Evolutionary conservation across 2,113 vertebrate species (phyloP).

Genomic region (Pyrgilauda ruficollis): DNA sequence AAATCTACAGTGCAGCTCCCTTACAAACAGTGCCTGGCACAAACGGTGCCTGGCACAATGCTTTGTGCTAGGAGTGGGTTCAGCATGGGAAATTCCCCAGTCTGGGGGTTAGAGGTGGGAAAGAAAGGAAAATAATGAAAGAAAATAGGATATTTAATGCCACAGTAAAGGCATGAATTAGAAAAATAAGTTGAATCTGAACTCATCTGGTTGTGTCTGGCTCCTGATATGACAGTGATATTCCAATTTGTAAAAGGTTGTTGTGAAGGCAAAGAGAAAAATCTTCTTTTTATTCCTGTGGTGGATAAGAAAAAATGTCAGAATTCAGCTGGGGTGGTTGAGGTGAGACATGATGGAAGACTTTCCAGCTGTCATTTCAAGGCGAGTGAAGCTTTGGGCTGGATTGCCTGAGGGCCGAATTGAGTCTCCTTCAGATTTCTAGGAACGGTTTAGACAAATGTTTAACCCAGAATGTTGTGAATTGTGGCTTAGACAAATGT

Average conservation of each 20-base stretch:
- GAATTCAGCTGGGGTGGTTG: background rate
- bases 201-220: background rate
- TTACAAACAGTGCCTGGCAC: background rate
- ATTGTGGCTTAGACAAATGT: background rate
- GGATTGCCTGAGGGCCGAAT: background rate
- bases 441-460: background rate
- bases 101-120: background rate
- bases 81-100: background rate
- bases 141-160: background rate
- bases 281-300: background rate
- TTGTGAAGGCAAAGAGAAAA: background rate
- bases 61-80: background rate
- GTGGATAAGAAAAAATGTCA: background rate
- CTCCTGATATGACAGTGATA: background rate
- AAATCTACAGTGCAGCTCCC: background rate
- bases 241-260: background rate
- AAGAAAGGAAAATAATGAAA: background rate
- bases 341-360: background rate
- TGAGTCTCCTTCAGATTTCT: background rate
- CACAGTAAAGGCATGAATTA: background rate
- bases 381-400: background rate
- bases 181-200: background rate
- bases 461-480: background rate
- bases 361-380: background rate
- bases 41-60: background rate